Evolutionary conservation across 1,140 invertebrate genomes (phyloP).

Genomic region (Teleopsis dalmanni): DNA sequence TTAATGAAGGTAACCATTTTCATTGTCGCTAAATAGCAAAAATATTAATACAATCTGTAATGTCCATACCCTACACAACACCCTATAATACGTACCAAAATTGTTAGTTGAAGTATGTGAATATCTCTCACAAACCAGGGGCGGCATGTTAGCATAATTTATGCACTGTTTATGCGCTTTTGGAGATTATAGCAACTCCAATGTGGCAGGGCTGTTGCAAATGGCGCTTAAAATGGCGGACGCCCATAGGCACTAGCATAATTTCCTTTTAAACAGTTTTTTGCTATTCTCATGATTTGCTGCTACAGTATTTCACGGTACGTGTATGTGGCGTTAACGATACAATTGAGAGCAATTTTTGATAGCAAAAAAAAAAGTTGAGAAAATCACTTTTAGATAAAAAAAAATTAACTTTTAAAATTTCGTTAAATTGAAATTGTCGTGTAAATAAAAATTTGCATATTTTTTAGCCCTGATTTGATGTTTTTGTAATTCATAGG

Average conservation of each 20-base stretch:
- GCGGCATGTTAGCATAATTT: slow-evolving; percentile 7
- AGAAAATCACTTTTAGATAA: slow-evolving; percentile 4
- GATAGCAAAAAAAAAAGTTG: slow-evolving; percentile 1
- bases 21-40: no score
- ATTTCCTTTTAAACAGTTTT: background rate
- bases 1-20: no score
- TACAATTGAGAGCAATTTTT: slow-evolving; percentile 35
- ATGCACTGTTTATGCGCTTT: slow-evolving; percentile 20
- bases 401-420: background rate
- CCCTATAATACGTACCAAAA: no score
- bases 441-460: slow-evolving; percentile 33
- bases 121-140: no score
- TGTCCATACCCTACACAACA: no score
- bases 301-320: background rate
- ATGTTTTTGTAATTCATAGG: no score
- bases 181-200: no score
- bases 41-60: no score
- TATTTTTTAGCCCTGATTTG: slow-evolving; percentile 8
- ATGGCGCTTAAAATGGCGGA: background rate
- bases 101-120: no score
- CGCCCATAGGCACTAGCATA: background rate
- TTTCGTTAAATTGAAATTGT: slow-evolving; percentile 40
- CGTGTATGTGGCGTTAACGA: slow-evolving; percentile 28
- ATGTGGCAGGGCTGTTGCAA: background rate
- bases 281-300: background rate